Conservation (phyloP, 2,113 vertebrate species). For the Spea multiplicata region DNA sequence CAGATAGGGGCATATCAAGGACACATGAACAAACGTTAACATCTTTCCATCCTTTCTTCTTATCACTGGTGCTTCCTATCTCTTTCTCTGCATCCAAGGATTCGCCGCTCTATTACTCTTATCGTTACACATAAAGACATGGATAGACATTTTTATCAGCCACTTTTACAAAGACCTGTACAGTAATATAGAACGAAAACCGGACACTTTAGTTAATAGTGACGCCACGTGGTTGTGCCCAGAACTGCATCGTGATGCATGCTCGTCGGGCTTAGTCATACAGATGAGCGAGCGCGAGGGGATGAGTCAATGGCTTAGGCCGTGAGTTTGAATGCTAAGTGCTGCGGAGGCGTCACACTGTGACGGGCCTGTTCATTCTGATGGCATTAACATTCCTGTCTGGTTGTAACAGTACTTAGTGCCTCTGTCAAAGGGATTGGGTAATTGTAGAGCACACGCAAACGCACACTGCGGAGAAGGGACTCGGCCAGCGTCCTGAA, state of each 20-base stretch:
- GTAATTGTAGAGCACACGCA: conserved; percentile 27
- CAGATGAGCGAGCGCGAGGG: conserved; percentile 31
- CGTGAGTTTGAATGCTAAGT: conserved; percentile 36
- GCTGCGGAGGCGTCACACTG: conserved; percentile 43
- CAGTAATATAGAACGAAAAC: too few relatives aligned
- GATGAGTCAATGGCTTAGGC: conserved; percentile 32
- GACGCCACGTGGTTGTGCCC: background rate
- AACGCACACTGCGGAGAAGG: background rate
- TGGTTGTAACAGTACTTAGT: conserved; percentile 29
- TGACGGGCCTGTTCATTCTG: conserved; percentile 17
- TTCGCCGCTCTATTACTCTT: too few relatives aligned
- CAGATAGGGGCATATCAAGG: too few relatives aligned
- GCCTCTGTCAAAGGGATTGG: conserved; percentile 33
- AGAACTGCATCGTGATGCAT: conserved; percentile 5
- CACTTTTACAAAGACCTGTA: too few relatives aligned
- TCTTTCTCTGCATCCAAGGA: too few relatives aligned
- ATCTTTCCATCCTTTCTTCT: too few relatives aligned
- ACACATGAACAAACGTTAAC: too few relatives aligned
- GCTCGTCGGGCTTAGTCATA: conserved; percentile 27
- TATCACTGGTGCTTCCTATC: too few relatives aligned
- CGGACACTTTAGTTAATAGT: background rate
- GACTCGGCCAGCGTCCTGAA: background rate
- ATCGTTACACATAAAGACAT: too few relatives aligned
- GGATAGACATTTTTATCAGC: too few relatives aligned
- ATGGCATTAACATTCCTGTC: conserved; percentile 46